Percentiles rank a stretch among this genome's conserved stretches.
Conservation (phyloP, 2,888 invertebrate genomes). For the Rosalia funebris region DNA sequence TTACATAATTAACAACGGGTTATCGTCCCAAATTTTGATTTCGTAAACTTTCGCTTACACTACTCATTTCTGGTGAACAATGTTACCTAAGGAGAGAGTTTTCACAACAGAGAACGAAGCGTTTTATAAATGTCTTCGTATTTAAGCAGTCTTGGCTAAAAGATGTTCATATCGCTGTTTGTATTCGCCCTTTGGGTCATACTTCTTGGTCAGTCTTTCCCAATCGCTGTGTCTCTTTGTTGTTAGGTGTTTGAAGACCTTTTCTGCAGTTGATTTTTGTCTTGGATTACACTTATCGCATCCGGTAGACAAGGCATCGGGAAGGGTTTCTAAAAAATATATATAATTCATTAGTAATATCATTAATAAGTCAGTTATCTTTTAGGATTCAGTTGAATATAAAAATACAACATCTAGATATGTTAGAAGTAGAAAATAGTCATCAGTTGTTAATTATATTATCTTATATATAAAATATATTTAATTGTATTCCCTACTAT, state of each 20-base stretch:
- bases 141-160: slow-evolving; percentile 21
- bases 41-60: no score
- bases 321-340: slow-evolving; percentile 70
- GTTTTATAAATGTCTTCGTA: not conserved
- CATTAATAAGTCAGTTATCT: no score
- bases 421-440: no score
- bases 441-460: no score
- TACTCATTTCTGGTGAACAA: not conserved
- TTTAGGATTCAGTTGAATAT: no score
- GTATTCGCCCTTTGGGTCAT: slow-evolving; percentile 77
- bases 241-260: slow-evolving; percentile 74
- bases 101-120: not conserved
- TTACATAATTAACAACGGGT: no score
- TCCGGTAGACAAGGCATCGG: slow-evolving; percentile 75
- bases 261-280: slow-evolving; percentile 74
- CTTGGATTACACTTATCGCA: slow-evolving; percentile 75
- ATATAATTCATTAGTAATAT: no score
- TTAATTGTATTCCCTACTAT: no score
- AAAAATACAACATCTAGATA: no score
- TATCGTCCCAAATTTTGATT: no score
- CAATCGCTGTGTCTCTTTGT: slow-evolving; percentile 74
- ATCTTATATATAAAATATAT: no score
- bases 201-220: slow-evolving; percentile 72
- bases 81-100: not conserved
- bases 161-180: slow-evolving; percentile 65